A percentile compares a stretch with the other conserved stretches of the same genome.
phyloP scores from a whole-genome alignment of 2,797 vertebrate genomes.

The Erethizon dorsatum region DNA sequence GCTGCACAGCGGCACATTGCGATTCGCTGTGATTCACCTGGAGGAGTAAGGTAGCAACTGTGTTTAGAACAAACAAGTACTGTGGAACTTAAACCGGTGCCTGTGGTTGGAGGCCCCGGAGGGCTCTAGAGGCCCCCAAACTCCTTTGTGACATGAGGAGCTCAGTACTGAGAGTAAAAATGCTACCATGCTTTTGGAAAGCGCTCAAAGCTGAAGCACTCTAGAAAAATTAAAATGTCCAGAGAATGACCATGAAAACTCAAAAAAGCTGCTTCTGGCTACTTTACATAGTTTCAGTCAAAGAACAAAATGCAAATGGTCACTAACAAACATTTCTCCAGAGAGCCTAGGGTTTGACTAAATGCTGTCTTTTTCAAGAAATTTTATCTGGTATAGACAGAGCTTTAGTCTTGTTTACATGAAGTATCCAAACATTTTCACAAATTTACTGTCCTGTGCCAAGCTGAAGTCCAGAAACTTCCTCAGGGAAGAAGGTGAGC shows the following conservation, averaged over 20 bases:
- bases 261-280: neutral
- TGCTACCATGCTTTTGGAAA: neutral
- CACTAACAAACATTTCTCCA: conserved; percentile 5
- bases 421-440: conserved; percentile 51
- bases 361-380: conserved; percentile 18
- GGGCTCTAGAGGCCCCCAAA: neutral
- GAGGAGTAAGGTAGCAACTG: neutral
- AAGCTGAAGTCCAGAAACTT: conserved; percentile 59
- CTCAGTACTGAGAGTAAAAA: neutral
- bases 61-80: neutral
- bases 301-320: conserved; percentile 32
- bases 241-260: conserved; percentile 2
- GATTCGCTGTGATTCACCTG: neutral
- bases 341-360: neutral
- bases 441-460: conserved; percentile 33
- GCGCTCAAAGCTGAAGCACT: conserved; percentile 21
- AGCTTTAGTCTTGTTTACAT: conserved; percentile 43
- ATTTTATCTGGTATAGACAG: conserved; percentile 31
- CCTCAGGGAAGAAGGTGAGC: neutral
- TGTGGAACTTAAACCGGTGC: neutral
- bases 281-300: neutral
- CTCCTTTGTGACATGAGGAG: neutral
- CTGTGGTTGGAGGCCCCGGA: neutral
- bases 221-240: conserved; percentile 14
- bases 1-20: neutral